Percentiles rank a stretch among this genome's conserved stretches.
Conservation (phyloP, 2,888 invertebrate species). For the Latrodectus elegans region DNA sequence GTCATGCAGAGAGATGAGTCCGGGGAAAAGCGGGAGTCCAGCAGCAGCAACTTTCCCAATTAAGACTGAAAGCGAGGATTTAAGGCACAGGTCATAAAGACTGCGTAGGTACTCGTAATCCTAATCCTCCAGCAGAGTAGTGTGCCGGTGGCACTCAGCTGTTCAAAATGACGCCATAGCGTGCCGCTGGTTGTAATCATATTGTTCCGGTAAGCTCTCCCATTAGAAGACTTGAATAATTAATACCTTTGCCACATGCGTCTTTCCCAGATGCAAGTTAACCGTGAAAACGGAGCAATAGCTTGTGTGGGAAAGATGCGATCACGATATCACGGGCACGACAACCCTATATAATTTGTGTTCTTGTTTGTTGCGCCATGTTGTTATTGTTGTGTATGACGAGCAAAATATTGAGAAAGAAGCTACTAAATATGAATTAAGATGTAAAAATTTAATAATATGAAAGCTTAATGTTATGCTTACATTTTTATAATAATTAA, state of each 20-base stretch:
- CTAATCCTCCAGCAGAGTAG: conserved; percentile 36
- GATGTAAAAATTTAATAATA: no score
- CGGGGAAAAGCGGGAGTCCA: background rate
- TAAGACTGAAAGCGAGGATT: conserved; percentile 46
- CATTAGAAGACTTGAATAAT: conserved; percentile 65
- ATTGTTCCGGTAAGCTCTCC: conserved; percentile 66
- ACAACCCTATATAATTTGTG: no score
- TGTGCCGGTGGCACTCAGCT: conserved; percentile 49
- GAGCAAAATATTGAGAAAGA: no score
- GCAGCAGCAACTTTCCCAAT: conserved; percentile 22
- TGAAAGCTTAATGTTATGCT: no score
- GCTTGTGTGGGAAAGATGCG: background rate
- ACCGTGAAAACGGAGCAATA: background rate
- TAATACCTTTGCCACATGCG: conserved; percentile 53
- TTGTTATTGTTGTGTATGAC: no score
- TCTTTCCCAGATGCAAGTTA: conserved; percentile 8
- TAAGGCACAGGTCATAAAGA: conserved; percentile 50
- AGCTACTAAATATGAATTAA: no score
- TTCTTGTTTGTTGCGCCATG: no score
- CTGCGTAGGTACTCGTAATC: conserved; percentile 37
- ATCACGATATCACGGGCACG: background rate
- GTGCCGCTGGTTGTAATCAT: conserved; percentile 60
- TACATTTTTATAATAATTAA: no score
- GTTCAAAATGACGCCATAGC: conserved; percentile 35
- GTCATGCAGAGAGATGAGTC: conserved; percentile 17